Evolutionary conservation across 2,888 invertebrate genomes (phyloP).

Genomic region (Autographa pulchrina): DNA sequence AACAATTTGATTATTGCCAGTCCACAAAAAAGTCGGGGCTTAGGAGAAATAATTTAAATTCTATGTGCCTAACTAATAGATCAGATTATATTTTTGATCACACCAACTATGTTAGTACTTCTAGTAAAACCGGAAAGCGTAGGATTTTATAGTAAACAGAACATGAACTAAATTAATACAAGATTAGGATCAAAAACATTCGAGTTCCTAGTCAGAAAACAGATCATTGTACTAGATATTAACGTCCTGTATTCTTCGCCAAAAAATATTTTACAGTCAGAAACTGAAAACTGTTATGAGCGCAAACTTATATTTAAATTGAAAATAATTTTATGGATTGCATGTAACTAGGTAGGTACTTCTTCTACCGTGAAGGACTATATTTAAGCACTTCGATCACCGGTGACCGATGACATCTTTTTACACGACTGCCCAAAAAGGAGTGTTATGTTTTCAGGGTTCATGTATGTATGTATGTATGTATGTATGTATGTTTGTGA

Average conservation of each 20-base stretch:
- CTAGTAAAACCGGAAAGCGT: constrained; percentile 1
- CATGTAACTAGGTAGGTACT: no score
- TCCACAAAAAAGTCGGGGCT: neutral
- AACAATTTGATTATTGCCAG: neutral
- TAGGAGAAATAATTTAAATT: neutral
- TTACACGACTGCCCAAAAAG: no score
- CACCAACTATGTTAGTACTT: neutral
- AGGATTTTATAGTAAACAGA: constrained; percentile 2
- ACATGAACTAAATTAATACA: neutral
- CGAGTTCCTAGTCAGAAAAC: neutral
- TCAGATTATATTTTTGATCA: neutral
- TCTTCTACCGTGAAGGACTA: no score
- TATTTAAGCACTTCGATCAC: no score
- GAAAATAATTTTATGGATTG: no score
- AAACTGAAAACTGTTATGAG: no score
- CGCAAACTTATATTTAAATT: no score
- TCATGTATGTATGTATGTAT: no score
- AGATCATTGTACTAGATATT: neutral
- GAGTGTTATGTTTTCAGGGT: no score
- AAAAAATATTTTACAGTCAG: neutral
- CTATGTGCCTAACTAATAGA: neutral
- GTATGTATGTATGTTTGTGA: no score
- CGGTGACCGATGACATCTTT: no score
- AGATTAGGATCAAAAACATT: neutral
- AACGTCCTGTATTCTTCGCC: neutral